Percentiles rank a stretch among this genome's conserved stretches.
phyloP scores from a whole-genome alignment of 2,797 vertebrate species.

The Anguilla pacifica region DNA sequence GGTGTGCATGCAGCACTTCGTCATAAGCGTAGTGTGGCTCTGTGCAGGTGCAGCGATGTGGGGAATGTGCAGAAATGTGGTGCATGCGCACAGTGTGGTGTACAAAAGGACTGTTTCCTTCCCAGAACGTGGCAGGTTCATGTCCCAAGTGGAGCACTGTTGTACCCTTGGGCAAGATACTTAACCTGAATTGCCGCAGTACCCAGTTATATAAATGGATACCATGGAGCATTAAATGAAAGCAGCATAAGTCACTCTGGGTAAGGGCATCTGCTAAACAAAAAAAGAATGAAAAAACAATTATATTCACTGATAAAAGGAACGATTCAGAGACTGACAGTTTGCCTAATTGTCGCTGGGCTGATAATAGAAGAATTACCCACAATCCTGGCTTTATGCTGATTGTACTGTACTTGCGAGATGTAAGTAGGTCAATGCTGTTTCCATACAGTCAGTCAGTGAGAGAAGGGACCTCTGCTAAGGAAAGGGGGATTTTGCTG shows the following conservation, averaged over 20 bases:
- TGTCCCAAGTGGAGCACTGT: background rate
- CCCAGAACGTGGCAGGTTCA: background rate
- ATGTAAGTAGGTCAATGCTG: conserved; percentile 57
- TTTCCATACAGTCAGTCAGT: conserved; percentile 37
- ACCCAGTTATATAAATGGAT: conserved; percentile 7
- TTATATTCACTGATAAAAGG: conserved; percentile 50
- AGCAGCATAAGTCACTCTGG: background rate
- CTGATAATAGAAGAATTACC: conserved; percentile 37
- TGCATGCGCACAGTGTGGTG: background rate
- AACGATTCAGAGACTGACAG: conserved; percentile 45
- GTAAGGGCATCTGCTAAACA: background rate
- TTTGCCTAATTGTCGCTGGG: conserved; percentile 62
- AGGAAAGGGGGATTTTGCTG: background rate
- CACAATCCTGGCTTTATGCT: conserved; percentile 52
- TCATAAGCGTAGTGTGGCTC: background rate
- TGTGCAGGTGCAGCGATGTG: background rate
- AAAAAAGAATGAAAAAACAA: conserved; percentile 3
- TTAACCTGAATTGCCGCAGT: conserved; percentile 22
- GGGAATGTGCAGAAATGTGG: background rate
- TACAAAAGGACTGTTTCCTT: background rate
- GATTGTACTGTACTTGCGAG: conserved; percentile 55
- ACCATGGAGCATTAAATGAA: background rate
- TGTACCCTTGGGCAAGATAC: conserved; percentile 15
- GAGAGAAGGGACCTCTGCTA: conserved; percentile 32
- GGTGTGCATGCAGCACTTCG: background rate